Evolutionary conservation across 1,140 invertebrate species (phyloP).

Genomic region (Aphis craccivora): DNA sequence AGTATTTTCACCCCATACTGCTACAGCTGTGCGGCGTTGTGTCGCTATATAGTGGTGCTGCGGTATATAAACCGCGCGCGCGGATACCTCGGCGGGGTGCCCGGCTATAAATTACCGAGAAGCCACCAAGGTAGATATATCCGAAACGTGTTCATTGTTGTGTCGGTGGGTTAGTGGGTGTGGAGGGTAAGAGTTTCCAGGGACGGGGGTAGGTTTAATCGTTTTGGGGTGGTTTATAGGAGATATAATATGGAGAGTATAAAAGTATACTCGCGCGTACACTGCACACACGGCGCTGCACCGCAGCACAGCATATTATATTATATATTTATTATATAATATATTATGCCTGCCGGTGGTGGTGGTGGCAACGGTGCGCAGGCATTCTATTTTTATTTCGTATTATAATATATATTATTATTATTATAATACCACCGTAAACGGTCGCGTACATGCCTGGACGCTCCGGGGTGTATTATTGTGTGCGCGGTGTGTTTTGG

Average conservation of each 20-base stretch:
- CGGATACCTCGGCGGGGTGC: slow-evolving; percentile 46
- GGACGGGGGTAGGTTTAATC: slow-evolving; percentile 50
- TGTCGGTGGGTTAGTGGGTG: neutral
- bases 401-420: neutral
- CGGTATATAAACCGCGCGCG: neutral
- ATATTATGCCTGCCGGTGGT: neutral
- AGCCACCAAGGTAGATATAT: slow-evolving; percentile 54
- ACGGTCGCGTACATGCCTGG: neutral
- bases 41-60: neutral
- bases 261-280: neutral
- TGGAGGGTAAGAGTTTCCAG: neutral
- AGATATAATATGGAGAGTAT: slow-evolving; percentile 2
- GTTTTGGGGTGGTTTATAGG: slow-evolving; percentile 48
- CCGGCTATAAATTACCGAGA: slow-evolving; percentile 54
- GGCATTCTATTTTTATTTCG: neutral
- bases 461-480: neutral
- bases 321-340: slow-evolving; percentile 15
- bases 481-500: slow-evolving; percentile 46
- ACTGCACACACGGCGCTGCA: neutral
- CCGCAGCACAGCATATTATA: neutral
- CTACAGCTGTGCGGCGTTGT: neutral
- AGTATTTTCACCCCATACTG: neutral
- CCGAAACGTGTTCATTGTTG: slow-evolving; percentile 56
- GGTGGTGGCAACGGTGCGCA: too few relatives aligned
- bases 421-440: slow-evolving; percentile 20